Conservation (phyloP, 2,888 invertebrate species). For the Polymixis lichenea region DNA sequence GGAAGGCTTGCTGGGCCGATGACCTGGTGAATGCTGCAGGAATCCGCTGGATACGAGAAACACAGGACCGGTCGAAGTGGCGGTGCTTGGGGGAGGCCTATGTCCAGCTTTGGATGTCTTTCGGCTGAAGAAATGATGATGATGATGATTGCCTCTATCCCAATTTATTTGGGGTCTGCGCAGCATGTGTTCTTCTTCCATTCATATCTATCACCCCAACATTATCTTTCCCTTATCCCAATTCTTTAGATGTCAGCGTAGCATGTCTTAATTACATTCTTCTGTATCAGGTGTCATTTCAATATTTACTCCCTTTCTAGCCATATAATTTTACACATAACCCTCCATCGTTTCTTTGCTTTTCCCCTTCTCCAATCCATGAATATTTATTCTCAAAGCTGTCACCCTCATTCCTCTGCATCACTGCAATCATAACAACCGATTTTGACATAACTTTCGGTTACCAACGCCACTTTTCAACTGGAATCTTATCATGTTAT, state of each 20-base stretch:
- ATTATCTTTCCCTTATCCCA: not conserved
- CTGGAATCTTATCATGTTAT: not conserved
- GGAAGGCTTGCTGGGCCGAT: no score
- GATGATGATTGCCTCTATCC: no score
- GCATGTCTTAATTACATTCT: not conserved
- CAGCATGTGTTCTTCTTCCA: no score
- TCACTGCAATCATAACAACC: not conserved
- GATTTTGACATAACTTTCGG: not conserved
- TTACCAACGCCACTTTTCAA: not conserved
- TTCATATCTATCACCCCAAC: no score
- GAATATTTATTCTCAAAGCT: not conserved
- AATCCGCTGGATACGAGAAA: no score
- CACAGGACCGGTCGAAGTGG: no score
- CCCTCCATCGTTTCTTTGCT: not conserved
- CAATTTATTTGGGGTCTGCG: no score
- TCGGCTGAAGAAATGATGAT: no score
- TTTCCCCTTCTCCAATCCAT: not conserved
- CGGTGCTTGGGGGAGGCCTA: no score
- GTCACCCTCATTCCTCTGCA: not conserved
- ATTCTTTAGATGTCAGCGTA: not conserved
- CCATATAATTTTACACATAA: not conserved
- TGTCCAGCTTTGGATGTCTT: no score
- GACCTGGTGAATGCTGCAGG: no score
- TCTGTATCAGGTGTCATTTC: not conserved
- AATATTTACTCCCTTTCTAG: not conserved